Percentiles rank a stretch among this genome's conserved stretches.
These are phyloP conservation scores for Myiagra hebetior DNA, from an alignment of 2,113 vertebrate genomes.

Conservation along the genomic window DNA sequence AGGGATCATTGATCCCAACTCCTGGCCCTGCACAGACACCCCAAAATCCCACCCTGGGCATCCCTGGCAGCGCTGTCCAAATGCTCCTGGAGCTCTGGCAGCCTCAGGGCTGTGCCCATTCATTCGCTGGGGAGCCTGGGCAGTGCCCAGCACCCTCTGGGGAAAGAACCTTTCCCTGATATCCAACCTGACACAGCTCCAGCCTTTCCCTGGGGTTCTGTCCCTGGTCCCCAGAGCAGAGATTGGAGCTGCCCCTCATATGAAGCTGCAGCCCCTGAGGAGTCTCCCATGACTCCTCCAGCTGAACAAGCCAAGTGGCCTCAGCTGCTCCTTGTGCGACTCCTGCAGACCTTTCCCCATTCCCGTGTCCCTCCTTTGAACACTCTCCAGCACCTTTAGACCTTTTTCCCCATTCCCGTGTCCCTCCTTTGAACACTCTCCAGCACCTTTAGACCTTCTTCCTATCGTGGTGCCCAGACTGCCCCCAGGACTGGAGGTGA, in stretches of 20 bases:
- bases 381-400: fast-evolving
- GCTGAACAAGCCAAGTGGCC: not conserved
- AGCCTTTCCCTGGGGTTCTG: not conserved
- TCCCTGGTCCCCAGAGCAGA: not conserved
- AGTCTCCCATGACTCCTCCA: not conserved
- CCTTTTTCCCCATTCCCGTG: not conserved
- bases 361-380: not conserved
- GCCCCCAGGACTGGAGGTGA: not conserved
- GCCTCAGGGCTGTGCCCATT: fast-evolving
- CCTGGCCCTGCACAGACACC: not conserved
- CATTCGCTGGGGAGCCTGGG: not conserved
- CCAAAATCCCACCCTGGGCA: not conserved
- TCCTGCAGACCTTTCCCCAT: not conserved
- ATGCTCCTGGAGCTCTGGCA: not conserved
- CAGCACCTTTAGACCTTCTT: fast-evolving
- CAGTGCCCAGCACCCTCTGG: not conserved
- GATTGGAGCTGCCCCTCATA: not conserved
- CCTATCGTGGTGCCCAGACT: fast-evolving
- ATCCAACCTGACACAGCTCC: not conserved
- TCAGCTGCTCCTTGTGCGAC: not conserved
- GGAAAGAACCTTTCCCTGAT: not conserved
- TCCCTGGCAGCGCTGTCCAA: fast-evolving
- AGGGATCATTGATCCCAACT: not conserved
- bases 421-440: not conserved
- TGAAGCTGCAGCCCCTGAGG: not conserved